Conservation (phyloP, 2,113 vertebrate species). For the Solea senegalensis region DNA sequence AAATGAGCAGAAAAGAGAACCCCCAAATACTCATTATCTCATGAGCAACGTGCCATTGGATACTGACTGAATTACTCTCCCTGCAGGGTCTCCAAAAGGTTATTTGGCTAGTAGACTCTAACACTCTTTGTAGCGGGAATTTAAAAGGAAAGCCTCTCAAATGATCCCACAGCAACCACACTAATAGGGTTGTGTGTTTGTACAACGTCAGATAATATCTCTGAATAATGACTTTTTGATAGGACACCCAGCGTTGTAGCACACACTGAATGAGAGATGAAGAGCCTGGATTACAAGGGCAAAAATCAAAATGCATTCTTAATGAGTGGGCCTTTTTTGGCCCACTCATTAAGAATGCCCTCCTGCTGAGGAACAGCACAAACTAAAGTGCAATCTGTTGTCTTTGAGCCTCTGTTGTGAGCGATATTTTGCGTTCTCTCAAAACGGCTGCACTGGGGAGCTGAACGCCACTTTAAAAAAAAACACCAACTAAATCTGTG, state of each 20-base stretch:
- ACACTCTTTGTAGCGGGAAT: conserved; percentile 39
- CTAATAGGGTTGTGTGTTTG: conserved; percentile 57
- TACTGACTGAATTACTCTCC: conserved; percentile 67
- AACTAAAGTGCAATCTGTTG: conserved; percentile 39
- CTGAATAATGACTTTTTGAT: conserved; percentile 52
- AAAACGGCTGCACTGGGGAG: conserved; percentile 49
- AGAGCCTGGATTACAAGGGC: conserved; percentile 13
- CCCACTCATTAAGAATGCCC: neutral
- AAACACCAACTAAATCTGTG: conserved; percentile 30
- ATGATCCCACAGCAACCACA: conserved; percentile 33
- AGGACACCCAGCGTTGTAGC: conserved; percentile 26
- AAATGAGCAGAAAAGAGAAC: conserved; percentile 54
- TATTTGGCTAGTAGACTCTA: conserved; percentile 54
- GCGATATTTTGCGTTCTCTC: conserved; percentile 23
- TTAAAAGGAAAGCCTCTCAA: conserved; percentile 35
- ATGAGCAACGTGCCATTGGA: conserved; percentile 59
- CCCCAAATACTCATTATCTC: conserved; percentile 67
- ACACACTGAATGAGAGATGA: conserved; percentile 30
- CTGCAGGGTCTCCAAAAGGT: conserved; percentile 63
- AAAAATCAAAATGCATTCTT: conserved; percentile 29
- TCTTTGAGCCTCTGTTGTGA: conserved; percentile 47
- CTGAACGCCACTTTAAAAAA: conserved; percentile 43
- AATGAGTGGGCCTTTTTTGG: conserved; percentile 7
- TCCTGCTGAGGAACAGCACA: conserved; percentile 40
- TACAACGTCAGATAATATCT: conserved; percentile 44